Conservation (phyloP, 2,888 invertebrate species). For the Lasiommata megera region DNA sequence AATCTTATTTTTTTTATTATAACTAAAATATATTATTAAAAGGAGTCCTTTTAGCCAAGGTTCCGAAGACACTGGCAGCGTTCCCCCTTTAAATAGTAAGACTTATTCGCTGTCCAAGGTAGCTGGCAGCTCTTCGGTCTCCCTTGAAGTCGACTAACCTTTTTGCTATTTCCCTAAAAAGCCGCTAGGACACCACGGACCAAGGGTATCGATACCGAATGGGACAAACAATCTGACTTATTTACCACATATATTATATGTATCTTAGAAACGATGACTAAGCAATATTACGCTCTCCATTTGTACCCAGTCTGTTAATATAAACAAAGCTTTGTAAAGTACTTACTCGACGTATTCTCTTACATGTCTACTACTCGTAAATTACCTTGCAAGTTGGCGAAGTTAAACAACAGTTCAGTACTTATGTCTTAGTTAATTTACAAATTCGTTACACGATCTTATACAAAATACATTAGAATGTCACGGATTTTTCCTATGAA, state of each 20-base stretch:
- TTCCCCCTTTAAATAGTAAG: no score
- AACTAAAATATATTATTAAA: no score
- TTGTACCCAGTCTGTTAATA: constrained; percentile 1
- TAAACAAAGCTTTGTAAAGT: constrained; percentile 10
- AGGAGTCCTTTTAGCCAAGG: no score
- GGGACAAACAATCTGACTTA: no score
- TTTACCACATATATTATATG: neutral
- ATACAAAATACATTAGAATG: constrained; percentile 11
- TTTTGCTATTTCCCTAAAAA: no score
- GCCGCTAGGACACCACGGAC: no score
- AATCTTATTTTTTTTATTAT: no score
- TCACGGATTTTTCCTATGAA: constrained; percentile 48
- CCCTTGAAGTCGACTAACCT: no score
- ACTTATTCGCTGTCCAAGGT: no score
- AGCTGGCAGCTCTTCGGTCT: no score
- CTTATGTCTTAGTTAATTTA: constrained; percentile 20
- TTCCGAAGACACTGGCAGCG: no score
- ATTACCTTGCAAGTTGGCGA: constrained; percentile 17
- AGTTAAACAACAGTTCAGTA: constrained; percentile 21
- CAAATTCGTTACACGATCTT: constrained; percentile 16
- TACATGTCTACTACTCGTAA: constrained; percentile 18
- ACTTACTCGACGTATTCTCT: neutral
- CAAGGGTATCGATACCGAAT: no score
- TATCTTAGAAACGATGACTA: neutral
- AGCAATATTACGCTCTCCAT: neutral